phyloP scores from a whole-genome alignment of 2,797 vertebrate species.

The Pelobates cultripes region DNA sequence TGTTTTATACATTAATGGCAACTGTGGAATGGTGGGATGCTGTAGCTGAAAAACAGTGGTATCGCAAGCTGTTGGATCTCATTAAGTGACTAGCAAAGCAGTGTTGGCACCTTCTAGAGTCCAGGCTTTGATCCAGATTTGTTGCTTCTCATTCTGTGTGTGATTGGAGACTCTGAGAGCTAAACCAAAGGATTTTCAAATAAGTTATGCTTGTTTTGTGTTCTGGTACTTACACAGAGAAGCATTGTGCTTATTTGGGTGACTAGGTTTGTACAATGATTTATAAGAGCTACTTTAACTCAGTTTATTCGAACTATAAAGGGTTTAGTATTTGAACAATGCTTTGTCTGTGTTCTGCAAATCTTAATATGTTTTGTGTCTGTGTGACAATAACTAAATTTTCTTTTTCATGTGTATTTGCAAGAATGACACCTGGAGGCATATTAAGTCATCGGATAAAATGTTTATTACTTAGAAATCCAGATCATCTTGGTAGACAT shows the following conservation, averaged over 20 bases:
- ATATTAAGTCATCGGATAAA: neutral
- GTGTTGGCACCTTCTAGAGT: neutral
- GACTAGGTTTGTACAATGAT: neutral
- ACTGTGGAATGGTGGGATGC: neutral
- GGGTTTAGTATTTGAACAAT: neutral
- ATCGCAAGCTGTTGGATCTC: conserved; percentile 30
- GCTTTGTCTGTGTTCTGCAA: too few species aligned
- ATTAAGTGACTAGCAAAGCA: conserved; percentile 31
- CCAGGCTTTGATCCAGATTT: conserved; percentile 45
- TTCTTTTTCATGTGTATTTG: neutral
- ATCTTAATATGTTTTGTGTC: too few species aligned
- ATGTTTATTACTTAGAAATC: neutral
- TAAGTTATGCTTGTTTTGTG: neutral
- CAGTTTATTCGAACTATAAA: conserved; percentile 8
- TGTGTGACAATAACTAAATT: neutral
- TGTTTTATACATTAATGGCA: conserved; percentile 18
- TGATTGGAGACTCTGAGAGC: conserved; percentile 40
- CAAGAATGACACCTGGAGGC: neutral
- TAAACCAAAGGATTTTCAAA: conserved; percentile 25
- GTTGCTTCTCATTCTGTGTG: conserved; percentile 13
- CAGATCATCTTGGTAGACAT: neutral
- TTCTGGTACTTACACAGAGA: neutral
- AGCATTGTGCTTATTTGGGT: conserved; percentile 7
- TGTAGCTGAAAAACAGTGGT: neutral
- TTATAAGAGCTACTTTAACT: neutral